A percentile compares a stretch with the other conserved stretches of the same genome.
phyloP scores from a whole-genome alignment of 2,113 vertebrate genomes.

The Marmota flaviventris region DNA sequence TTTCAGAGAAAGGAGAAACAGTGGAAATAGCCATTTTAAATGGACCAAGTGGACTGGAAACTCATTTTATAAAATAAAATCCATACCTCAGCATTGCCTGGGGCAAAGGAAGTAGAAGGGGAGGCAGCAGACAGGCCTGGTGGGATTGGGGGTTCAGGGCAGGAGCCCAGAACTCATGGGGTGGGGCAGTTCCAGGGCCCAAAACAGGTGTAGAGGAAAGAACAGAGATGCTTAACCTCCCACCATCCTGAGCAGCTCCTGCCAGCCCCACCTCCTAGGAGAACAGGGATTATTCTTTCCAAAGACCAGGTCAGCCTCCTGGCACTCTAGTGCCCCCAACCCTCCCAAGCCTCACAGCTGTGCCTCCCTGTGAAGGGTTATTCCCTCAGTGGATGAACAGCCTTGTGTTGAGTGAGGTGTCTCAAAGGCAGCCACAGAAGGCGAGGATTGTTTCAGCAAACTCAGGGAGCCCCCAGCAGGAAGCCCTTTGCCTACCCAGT shows the following conservation, averaged over 20 bases:
- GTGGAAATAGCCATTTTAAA: neutral
- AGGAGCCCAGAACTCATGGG: too few species aligned
- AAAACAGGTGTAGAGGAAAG: neutral
- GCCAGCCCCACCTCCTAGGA: neutral
- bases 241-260: neutral
- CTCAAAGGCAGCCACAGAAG: neutral
- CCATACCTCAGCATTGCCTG: neutral
- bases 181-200: neutral
- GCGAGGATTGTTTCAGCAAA: neutral
- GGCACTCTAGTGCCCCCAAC: neutral
- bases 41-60: neutral
- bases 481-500: neutral
- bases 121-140: neutral
- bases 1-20: neutral
- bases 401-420: neutral
- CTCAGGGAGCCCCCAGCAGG: neutral
- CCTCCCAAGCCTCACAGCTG: neutral
- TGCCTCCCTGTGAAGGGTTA: too few species aligned
- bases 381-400: neutral
- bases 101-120: neutral
- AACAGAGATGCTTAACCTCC: neutral
- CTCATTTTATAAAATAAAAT: neutral
- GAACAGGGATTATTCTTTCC: neutral
- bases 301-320: neutral
- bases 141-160: accelerated